Evolutionary conservation across 2,888 invertebrate genomes (phyloP), one percentile per base, ranked within the genome.

Genomic region (Stictocephala bisonia): DNA sequence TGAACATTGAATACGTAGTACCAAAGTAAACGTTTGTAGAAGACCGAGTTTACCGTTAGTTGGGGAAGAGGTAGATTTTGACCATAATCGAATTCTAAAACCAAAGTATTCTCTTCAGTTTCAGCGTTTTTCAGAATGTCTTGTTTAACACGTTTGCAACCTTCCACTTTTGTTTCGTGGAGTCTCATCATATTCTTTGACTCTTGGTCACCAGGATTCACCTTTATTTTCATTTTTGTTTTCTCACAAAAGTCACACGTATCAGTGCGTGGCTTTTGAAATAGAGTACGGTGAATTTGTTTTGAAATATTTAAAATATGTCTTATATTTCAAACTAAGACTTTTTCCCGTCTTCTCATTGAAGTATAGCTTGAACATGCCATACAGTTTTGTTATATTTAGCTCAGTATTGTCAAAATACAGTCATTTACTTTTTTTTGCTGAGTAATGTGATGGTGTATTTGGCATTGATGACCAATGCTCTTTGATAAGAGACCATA

Each of bases 1-100:
- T 77, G 77, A 31, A 78, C 68, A 71, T 78, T 78, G 71, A 78
- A 78, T n/a, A 75, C 58, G 66, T 76, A 75, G 53, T 74, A 68
- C 73, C 75, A 76, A 41, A 78, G 60, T 20, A 73, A 74, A 18
- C 77, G 40, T 60, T 74, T 78, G 71, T 79, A 76, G 68, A 76
- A 78, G 64, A 53, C 40, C 11, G 29, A 18, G 26, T 58, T 58
- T 58, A 58, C 58, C 27, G 53, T 53, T 53, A 53, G 53, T 53
- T 53, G 53, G 53, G 53, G 53, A 53, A 53, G 7, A 53, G 53
- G 53, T 53, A 53, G 53, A 26, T 53, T 53, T 53, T 53, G 53
- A 53, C 11, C 26, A 26, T 53, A 24, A 6, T 53, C 53, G 20
- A 53, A 53, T 53, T 53, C 53, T 53, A 53, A 53, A 53, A 53